phyloP scores from a whole-genome alignment of 2,888 invertebrate species.

The Athripsodes cinereus region DNA sequence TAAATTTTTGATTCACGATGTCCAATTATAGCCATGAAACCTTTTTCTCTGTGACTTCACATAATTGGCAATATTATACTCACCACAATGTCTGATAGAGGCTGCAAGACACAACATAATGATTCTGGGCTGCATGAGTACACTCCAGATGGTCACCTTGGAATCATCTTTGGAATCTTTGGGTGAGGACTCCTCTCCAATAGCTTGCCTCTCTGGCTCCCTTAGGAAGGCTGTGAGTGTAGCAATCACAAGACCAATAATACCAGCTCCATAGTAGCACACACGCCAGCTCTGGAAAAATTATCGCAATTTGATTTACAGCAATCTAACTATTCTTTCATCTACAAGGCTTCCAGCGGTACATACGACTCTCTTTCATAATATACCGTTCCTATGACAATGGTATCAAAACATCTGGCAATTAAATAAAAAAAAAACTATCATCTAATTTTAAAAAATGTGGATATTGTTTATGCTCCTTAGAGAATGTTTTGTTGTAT shows the following conservation, averaged over 20 bases:
- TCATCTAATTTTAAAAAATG: no score
- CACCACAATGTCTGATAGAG: conserved; percentile 80
- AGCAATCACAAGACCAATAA: conserved; percentile 67
- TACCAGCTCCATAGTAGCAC: conserved; percentile 74
- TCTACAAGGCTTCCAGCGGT: no score
- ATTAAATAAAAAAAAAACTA: no score
- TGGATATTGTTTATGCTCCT: no score
- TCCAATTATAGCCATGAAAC: no score
- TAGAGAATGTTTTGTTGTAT: no score
- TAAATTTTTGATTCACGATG: no score
- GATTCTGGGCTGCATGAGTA: conserved; percentile 70
- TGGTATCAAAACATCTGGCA: no score
- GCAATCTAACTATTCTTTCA: no score
- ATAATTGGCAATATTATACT: conserved; percentile 19
- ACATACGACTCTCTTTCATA: no score
- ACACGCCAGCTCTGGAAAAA: conserved; percentile 69
- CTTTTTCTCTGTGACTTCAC: no score
- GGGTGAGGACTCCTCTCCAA: conserved; percentile 55
- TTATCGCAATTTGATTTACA: neutral
- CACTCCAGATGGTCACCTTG: conserved; percentile 59
- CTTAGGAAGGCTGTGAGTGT: conserved; percentile 63
- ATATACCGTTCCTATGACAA: no score
- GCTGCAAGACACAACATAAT: conserved; percentile 79
- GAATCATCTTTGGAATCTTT: conserved; percentile 37
- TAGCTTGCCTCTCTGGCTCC: conserved; percentile 70